These are phyloP conservation scores for Cephus pulcher DNA, from an alignment of 2,888 invertebrate species.

Conservation along the genomic window DNA sequence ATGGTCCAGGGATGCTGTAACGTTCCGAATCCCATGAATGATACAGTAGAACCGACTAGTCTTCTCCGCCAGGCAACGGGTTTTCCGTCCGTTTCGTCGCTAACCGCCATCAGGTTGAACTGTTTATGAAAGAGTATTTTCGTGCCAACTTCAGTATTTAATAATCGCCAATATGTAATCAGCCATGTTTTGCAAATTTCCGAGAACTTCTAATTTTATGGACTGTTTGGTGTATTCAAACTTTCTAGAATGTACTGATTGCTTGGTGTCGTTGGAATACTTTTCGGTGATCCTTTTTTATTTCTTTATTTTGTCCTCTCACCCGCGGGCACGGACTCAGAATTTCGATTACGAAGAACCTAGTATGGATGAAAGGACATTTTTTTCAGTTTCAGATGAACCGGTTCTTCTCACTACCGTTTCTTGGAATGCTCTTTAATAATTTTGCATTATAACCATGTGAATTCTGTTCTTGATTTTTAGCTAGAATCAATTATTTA, in stretches of 20 bases:
- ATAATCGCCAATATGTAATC: not conserved
- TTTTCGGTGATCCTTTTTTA: not conserved
- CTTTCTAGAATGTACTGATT: not conserved
- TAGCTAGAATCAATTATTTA: not conserved
- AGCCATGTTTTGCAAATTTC: not conserved
- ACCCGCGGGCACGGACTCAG: not conserved
- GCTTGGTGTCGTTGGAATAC: not conserved
- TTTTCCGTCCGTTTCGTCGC: not conserved
- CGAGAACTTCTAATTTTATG: not conserved
- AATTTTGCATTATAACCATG: not conserved
- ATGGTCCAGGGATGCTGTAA: not conserved
- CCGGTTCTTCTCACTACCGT: not conserved
- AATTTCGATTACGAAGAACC: not conserved
- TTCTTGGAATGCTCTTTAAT: not conserved
- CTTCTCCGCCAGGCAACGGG: not conserved
- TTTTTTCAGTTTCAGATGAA: not conserved
- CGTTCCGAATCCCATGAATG: constrained; percentile 3
- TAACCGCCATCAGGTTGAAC: not conserved
- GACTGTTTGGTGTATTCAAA: not conserved
- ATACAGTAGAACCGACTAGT: constrained; percentile 13
- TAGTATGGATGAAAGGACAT: not conserved
- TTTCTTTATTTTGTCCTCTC: not conserved
- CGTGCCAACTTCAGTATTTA: not conserved
- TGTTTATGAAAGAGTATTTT: not conserved
- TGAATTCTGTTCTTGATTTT: not conserved